A percentile compares a stretch with the other conserved stretches of the same genome.
phyloP scores from a whole-genome alignment of 1,140 invertebrate species.

The Brachionus manjavacas region DNA sequence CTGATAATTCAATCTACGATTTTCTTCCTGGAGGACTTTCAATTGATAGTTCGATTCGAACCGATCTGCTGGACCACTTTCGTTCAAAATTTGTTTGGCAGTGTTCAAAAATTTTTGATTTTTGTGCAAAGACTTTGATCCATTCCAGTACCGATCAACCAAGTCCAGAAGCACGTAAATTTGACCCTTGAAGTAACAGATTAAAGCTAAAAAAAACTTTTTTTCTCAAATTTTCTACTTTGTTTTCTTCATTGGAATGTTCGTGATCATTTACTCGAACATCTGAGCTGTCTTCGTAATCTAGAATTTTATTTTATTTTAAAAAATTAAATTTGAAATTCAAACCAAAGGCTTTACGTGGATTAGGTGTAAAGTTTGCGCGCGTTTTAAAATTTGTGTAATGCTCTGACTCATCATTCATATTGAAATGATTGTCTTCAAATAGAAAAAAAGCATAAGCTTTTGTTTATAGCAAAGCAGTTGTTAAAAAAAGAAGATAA shows the following conservation, averaged over 20 bases:
- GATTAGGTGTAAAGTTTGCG: constrained; percentile 28
- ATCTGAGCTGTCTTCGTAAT: background rate
- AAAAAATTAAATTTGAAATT: background rate
- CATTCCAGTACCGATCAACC: constrained; percentile 58
- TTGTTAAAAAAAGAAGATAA: background rate
- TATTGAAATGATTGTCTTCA: constrained; percentile 23
- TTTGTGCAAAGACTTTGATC: constrained; percentile 55
- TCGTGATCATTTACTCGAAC: background rate
- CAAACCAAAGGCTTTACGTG: background rate
- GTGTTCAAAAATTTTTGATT: constrained; percentile 50
- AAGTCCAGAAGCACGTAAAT: constrained; percentile 47
- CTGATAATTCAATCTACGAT: background rate
- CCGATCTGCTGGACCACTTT: constrained; percentile 44
- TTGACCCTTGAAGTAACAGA: background rate
- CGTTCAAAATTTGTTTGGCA: constrained; percentile 38
- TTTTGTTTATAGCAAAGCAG: background rate
- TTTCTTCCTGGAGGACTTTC: constrained; percentile 2
- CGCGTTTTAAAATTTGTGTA: constrained; percentile 20
- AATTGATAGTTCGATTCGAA: constrained; percentile 24
- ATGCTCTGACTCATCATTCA: constrained; percentile 16
- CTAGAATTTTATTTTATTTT: background rate
- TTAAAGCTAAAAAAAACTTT: background rate
- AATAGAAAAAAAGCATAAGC: constrained; percentile 12
- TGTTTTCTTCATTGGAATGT: background rate
- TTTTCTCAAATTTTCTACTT: background rate